Percentiles rank a stretch among this genome's conserved stretches.
Evolutionary conservation across 2,888 invertebrate genomes (phyloP).

Genomic region (Mactromeris polynyma): DNA sequence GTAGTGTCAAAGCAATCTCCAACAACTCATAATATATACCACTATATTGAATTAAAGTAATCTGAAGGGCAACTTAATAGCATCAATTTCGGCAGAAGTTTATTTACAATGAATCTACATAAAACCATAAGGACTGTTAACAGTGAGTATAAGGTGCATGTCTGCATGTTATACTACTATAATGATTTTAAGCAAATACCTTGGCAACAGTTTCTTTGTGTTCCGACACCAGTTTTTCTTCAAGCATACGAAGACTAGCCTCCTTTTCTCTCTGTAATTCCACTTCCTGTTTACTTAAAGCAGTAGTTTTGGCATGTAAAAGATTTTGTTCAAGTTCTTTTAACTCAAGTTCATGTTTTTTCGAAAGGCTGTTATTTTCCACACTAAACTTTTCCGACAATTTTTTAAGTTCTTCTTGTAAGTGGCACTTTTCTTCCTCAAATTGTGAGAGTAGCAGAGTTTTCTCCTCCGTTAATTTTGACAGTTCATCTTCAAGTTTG

Average conservation of each 20-base stretch:
- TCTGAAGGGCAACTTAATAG: too few species aligned
- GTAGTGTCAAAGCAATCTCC: too few species aligned
- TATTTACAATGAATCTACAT: too few species aligned
- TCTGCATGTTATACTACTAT: too few species aligned
- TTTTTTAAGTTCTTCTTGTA: conserved; percentile 18
- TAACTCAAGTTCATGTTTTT: conserved; percentile 49
- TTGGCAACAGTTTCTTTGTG: conserved; percentile 40
- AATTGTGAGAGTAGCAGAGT: conserved; percentile 27
- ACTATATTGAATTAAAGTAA: too few species aligned
- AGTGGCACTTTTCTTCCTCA: conserved; percentile 39
- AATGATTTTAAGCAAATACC: conserved; percentile 20
- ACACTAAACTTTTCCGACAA: conserved; percentile 10
- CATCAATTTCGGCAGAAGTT: too few species aligned
- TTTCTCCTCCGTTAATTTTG: conserved; percentile 41
- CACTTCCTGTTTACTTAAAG: conserved; percentile 48
- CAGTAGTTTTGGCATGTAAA: conserved; percentile 52
- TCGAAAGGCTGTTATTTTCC: conserved; percentile 47
- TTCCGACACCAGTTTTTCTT: conserved; percentile 45
- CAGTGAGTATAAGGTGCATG: too few species aligned
- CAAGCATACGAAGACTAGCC: conserved; percentile 33
- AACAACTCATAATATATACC: too few species aligned
- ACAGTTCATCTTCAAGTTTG: conserved; percentile 41
- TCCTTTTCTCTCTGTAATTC: conserved; percentile 58
- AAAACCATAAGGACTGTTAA: too few species aligned
- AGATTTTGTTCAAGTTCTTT: conserved; percentile 63